phyloP scores from a whole-genome alignment of 2,113 vertebrate genomes.

The Malurus cyaneus region DNA sequence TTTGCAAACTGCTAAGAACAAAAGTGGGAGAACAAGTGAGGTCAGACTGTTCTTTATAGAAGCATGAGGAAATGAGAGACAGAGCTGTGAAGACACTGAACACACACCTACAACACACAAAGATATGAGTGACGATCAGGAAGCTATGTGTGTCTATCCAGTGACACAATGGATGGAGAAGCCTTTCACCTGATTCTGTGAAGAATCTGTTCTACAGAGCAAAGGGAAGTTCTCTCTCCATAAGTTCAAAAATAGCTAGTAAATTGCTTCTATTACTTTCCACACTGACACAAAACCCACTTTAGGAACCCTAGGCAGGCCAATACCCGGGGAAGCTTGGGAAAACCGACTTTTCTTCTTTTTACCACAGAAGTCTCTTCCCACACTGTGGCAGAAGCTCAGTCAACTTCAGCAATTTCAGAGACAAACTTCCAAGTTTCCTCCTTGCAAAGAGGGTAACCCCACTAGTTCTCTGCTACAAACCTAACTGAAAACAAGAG shows the following conservation, averaged over 20 bases:
- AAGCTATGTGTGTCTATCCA: background rate
- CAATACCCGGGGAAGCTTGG: background rate
- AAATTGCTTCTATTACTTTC: background rate
- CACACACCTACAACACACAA: fast-evolving
- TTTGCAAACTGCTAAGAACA: background rate
- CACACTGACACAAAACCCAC: background rate
- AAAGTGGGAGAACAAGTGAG: background rate
- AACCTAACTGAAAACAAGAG: background rate
- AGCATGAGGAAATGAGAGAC: background rate
- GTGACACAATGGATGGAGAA: background rate
- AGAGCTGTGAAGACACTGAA: background rate
- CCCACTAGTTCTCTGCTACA: background rate
- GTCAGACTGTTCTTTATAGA: background rate
- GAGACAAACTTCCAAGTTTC: background rate
- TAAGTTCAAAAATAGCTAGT: background rate
- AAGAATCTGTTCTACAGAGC: background rate
- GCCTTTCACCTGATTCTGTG: background rate
- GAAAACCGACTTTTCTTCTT: background rate
- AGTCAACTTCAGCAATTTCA: background rate
- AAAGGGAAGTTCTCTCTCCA: background rate
- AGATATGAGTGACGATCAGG: background rate
- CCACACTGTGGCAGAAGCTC: background rate
- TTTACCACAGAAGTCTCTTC: background rate
- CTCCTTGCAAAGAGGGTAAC: background rate
- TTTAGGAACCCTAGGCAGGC: background rate